Conservation (phyloP, 1,140 invertebrate genomes). For the Ceratosolen fusciceps region DNA sequence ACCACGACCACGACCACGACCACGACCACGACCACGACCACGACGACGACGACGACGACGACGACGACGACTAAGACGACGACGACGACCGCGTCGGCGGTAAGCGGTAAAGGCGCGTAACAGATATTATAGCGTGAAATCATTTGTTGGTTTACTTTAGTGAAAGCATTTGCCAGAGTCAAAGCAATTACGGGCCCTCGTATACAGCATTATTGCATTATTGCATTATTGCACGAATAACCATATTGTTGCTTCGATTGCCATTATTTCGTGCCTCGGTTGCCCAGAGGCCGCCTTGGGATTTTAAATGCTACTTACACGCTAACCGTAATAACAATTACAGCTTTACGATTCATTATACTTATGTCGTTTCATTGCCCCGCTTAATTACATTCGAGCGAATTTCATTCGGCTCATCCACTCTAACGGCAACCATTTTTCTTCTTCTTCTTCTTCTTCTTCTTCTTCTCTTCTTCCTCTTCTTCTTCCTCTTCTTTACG, state of each 20-base stretch:
- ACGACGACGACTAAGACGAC: too few species aligned
- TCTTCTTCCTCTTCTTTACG: too few species aligned
- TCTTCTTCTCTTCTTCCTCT: too few species aligned
- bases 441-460: too few species aligned
- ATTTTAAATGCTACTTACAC: background rate
- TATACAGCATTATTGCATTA: background rate
- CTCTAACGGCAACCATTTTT: too few species aligned
- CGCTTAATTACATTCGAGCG: background rate
- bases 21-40: too few species aligned
- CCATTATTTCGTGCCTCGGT: background rate
- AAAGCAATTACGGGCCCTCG: background rate
- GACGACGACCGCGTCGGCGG: too few species aligned
- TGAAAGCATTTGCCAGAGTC: background rate
- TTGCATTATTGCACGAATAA: background rate
- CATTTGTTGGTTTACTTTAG: conserved; percentile 16
- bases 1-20: too few species aligned
- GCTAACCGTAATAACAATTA: background rate
- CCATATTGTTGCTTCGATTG: background rate
- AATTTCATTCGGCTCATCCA: too few species aligned
- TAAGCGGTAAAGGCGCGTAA: background rate
- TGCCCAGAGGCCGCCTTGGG: too few species aligned
- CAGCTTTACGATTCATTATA: background rate
- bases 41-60: too few species aligned
- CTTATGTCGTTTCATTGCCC: background rate
- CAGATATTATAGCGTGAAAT: background rate